Evolutionary conservation across 2,797 vertebrate species (phyloP).

Genomic region (Brachymystax lenok): DNA sequence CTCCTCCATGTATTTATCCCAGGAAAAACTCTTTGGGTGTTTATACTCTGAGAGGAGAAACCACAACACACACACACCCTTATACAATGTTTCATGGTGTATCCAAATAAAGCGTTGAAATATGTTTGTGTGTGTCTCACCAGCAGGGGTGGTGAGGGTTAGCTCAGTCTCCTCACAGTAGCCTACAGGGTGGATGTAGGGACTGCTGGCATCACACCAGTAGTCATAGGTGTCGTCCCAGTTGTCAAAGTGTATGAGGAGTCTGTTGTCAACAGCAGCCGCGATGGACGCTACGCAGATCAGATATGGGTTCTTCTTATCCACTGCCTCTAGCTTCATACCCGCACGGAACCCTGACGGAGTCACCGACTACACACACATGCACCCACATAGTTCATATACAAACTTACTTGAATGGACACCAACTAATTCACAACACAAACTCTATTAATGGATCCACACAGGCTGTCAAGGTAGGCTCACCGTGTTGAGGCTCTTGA

Average conservation of each 20-base stretch:
- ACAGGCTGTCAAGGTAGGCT: slow-evolving; percentile 35
- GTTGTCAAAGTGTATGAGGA: slow-evolving; percentile 85
- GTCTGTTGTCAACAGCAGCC: slow-evolving; percentile 80
- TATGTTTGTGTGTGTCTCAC: slow-evolving; percentile 67
- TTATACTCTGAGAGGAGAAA: slow-evolving; percentile 73
- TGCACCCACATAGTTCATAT: not conserved
- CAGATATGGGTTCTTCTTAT: slow-evolving; percentile 79
- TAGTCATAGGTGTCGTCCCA: slow-evolving; percentile 84
- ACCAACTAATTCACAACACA: not conserved
- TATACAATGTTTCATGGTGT: not conserved
- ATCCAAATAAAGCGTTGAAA: not conserved
- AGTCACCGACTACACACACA: slow-evolving; percentile 73
- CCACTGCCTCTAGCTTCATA: slow-evolving; percentile 82
- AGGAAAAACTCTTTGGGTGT: slow-evolving; percentile 86
- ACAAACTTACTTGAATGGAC: not conserved
- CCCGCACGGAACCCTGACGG: slow-evolving; percentile 82
- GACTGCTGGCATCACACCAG: slow-evolving; percentile 84
- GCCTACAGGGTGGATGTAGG: slow-evolving; percentile 82
- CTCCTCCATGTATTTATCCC: slow-evolving; percentile 91
- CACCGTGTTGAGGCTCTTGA: slow-evolving; percentile 83
- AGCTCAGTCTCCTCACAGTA: slow-evolving; percentile 85
- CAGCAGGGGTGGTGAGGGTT: slow-evolving; percentile 86
- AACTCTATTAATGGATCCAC: not conserved
- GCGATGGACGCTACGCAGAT: slow-evolving; percentile 81
- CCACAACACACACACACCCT: slow-evolving; percentile 4